Percentiles rank a stretch among this genome's conserved stretches.
phyloP scores from a whole-genome alignment of 1,140 invertebrate species.

The Halesus radiatus region DNA sequence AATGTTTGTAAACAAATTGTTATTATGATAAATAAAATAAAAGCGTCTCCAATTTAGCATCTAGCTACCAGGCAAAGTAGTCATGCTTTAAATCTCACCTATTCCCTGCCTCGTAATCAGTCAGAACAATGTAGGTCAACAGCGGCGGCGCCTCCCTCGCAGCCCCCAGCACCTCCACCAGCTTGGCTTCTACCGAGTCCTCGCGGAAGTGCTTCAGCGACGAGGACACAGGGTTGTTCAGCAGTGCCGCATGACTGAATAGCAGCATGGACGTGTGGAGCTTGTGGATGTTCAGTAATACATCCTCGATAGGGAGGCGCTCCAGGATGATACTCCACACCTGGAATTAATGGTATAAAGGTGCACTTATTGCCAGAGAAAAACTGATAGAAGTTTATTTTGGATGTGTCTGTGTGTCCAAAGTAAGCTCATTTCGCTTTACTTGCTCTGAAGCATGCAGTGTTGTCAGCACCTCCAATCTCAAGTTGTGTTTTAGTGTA shows the following conservation, averaged over 20 bases:
- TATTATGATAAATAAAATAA: too few species aligned
- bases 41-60: too few species aligned
- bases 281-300: slow-evolving; percentile 18
- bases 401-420: too few species aligned
- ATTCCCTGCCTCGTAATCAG: slow-evolving; percentile 16
- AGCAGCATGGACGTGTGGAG: slow-evolving; percentile 29
- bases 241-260: not conserved
- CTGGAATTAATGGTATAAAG: slow-evolving; percentile 7
- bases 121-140: slow-evolving; percentile 28
- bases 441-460: too few species aligned
- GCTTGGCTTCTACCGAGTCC: not conserved
- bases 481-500: too few species aligned
- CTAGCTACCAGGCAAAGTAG: too few species aligned
- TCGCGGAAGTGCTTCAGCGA: not conserved
- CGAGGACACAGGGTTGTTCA: not conserved
- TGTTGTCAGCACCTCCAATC: too few species aligned
- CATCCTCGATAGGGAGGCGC: slow-evolving; percentile 22
- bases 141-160: not conserved
- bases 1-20: too few species aligned
- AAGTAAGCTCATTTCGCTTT: too few species aligned
- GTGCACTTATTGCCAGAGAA: too few species aligned
- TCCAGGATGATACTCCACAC: slow-evolving; percentile 21
- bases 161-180: not conserved
- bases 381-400: too few species aligned
- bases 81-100: slow-evolving; percentile 36